Percentiles rank a stretch among this genome's conserved stretches.
phyloP scores from a whole-genome alignment of 2,797 vertebrate species.

The Lacerta viridis region DNA sequence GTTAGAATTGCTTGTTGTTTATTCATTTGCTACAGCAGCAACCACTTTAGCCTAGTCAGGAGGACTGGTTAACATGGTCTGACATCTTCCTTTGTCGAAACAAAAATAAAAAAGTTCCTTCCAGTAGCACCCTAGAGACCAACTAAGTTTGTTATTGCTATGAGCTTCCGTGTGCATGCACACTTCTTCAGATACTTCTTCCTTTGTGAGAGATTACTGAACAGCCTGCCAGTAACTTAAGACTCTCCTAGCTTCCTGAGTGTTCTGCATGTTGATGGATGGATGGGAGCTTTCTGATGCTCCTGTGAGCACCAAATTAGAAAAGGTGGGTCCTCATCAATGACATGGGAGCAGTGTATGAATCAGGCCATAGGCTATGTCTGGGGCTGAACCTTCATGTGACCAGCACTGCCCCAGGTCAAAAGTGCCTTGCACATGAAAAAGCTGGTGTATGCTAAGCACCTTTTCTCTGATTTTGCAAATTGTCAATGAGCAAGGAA shows the following conservation, averaged over 20 bases:
- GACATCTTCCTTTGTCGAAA: not conserved
- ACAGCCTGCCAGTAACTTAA: not conserved
- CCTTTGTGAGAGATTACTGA: not conserved
- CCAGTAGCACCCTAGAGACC: no score
- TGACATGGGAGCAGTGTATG: not conserved
- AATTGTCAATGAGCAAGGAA: not conserved
- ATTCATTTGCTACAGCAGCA: not conserved
- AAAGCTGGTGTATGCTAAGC: no score
- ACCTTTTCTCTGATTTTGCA: not conserved
- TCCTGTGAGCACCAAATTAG: not conserved
- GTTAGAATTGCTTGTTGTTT: constrained; percentile 56
- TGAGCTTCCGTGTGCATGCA: no score
- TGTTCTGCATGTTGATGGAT: not conserved
- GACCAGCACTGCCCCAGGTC: not conserved
- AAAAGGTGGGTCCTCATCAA: not conserved
- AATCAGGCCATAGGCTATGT: not conserved
- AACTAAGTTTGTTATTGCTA: no score
- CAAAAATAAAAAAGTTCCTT: no score
- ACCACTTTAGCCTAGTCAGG: not conserved
- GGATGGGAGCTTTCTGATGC: no score
- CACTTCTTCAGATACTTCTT: not conserved
- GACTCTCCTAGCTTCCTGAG: not conserved
- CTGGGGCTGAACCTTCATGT: not conserved
- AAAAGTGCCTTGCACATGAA: no score
- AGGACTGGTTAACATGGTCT: not conserved